Evolutionary conservation across 2,888 invertebrate species (phyloP).

Genomic region (Melanophora roralis): DNA sequence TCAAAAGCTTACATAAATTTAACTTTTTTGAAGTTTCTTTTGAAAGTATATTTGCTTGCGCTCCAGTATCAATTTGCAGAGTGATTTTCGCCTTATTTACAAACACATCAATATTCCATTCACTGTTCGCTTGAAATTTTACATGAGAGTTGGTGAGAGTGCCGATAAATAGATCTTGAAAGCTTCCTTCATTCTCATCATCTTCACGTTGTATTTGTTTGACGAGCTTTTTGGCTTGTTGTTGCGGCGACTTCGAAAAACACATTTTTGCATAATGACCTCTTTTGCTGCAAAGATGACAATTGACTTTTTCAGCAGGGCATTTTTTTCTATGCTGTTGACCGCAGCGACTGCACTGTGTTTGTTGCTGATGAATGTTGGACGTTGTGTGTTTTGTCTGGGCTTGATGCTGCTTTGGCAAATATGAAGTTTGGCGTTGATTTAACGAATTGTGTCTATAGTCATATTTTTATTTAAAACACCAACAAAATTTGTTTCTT

Average conservation of each 20-base stretch:
- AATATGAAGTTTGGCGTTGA: neutral
- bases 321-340: conserved; percentile 27
- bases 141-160: neutral
- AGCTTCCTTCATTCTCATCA: neutral
- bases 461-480: neutral
- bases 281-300: conserved; percentile 25
- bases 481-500: conserved; percentile 4
- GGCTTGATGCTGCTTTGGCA: neutral
- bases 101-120: neutral
- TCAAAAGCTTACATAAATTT: neutral
- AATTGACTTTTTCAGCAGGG: neutral
- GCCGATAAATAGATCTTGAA: neutral
- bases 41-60: neutral
- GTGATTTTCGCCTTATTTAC: neutral
- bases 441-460: neutral
- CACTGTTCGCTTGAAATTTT: neutral
- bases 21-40: neutral
- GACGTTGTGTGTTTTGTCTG: neutral
- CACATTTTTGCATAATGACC: neutral
- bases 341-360: neutral
- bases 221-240: neutral
- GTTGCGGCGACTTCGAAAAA: neutral
- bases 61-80: neutral
- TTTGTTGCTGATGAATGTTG: neutral
- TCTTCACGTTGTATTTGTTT: conserved; percentile 1